phyloP scores from a whole-genome alignment of 2,888 invertebrate genomes.

The Ochropacha duplaris region DNA sequence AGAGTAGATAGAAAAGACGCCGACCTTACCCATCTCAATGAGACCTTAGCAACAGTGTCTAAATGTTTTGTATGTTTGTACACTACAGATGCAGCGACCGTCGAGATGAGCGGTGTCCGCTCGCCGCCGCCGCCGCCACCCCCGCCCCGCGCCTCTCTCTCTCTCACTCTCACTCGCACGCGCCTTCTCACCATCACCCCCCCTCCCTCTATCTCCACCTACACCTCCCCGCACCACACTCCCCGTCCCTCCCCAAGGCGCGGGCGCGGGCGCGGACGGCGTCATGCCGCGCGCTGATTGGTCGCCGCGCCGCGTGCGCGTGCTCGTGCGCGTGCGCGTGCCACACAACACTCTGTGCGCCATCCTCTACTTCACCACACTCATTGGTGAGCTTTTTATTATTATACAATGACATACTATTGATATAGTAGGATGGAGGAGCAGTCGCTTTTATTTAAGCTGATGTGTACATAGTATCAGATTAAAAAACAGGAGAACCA shows the following conservation, averaged over 20 bases:
- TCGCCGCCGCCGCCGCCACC: constrained; percentile 23
- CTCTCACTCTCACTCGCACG: constrained; percentile 35
- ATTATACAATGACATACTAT: too few species aligned
- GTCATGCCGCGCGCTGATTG: constrained; percentile 29
- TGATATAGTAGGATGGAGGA: too few species aligned
- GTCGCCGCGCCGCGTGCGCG: constrained; percentile 17
- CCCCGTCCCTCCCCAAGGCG: constrained; percentile 16
- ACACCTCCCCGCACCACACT: constrained; percentile 23
- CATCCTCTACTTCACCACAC: constrained; percentile 44
- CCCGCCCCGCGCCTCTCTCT: constrained; percentile 25
- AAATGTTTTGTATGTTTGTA: too few species aligned
- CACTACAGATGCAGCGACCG: constrained; percentile 50
- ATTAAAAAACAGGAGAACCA: too few species aligned
- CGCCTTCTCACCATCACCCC: constrained; percentile 19
- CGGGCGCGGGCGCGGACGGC: too few species aligned
- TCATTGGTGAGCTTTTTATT: constrained; percentile 43
- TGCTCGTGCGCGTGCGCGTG: constrained; percentile 14
- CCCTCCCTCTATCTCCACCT: constrained; percentile 22
- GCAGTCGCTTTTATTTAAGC: too few species aligned
- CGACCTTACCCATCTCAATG: too few species aligned
- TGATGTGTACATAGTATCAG: too few species aligned
- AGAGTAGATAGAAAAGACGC: too few species aligned
- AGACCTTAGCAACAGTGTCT: too few species aligned
- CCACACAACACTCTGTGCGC: constrained; percentile 30
- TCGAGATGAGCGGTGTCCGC: constrained; percentile 46